These are phyloP conservation scores for Ctenosaura bakeri DNA, from an alignment of 2,797 vertebrate species.

Conservation along the genomic window DNA sequence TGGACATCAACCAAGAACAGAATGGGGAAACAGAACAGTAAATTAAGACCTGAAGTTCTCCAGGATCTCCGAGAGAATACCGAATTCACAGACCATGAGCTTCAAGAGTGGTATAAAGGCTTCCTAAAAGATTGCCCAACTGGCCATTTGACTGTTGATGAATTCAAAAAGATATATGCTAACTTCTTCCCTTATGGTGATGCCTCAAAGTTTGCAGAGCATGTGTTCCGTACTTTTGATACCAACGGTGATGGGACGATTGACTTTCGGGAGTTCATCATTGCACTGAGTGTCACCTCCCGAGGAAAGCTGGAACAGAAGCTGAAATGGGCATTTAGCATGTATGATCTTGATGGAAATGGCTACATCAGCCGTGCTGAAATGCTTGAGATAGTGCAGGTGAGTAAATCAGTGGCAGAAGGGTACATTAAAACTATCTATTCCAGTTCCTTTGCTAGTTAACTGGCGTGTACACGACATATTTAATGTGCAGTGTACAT, in stretches of 20 bases:
- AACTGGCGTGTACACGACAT: neutral
- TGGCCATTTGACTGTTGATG: conserved; percentile 88
- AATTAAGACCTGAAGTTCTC: conserved; percentile 88
- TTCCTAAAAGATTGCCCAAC: conserved; percentile 91
- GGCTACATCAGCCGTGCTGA: conserved; percentile 91
- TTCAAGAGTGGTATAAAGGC: conserved; percentile 92
- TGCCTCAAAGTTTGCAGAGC: conserved; percentile 89
- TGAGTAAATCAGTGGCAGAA: conserved; percentile 49
- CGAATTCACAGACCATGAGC: conserved; percentile 89
- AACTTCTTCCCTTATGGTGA: conserved; percentile 91
- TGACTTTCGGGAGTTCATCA: conserved; percentile 91
- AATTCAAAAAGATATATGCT: conserved; percentile 92
- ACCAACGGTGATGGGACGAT: conserved; percentile 89
- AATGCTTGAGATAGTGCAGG: conserved; percentile 92
- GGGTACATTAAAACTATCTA: neutral
- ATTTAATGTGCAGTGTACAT: neutral
- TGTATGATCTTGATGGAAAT: conserved; percentile 91
- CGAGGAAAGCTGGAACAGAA: conserved; percentile 89
- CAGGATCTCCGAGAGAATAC: conserved; percentile 90
- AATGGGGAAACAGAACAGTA: conserved; percentile 93
- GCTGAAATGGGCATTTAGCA: conserved; percentile 90
- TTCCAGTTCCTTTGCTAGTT: neutral
- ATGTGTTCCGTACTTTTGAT: conserved; percentile 90
- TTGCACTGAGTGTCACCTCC: conserved; percentile 88
- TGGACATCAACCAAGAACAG: conserved; percentile 54